Evolutionary conservation across 2,113 vertebrate species (phyloP).

Genomic region (Caracal caracal): DNA sequence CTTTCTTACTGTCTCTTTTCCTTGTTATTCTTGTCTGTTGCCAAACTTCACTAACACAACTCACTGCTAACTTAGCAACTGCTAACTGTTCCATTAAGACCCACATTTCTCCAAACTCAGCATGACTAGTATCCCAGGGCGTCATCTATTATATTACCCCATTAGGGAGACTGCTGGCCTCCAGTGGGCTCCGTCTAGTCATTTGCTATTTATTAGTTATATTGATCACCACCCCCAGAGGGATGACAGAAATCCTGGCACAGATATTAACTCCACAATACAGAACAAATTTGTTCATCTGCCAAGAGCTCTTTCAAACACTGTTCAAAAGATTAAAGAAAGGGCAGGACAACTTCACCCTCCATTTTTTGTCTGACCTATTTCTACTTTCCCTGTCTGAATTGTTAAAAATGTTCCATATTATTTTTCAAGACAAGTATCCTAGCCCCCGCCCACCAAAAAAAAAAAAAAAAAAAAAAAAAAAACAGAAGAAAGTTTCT

Average conservation of each 20-base stretch:
- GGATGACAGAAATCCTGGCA: slow-evolving; percentile 64
- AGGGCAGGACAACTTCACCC: slow-evolving; percentile 1
- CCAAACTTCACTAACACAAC: background rate
- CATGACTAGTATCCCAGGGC: background rate
- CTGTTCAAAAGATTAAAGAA: slow-evolving; percentile 70
- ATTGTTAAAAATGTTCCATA: slow-evolving; percentile 63
- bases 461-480: slow-evolving; percentile 36
- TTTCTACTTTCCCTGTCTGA: slow-evolving; percentile 67
- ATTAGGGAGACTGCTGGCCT: background rate
- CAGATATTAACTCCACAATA: slow-evolving; percentile 70
- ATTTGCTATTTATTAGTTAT: slow-evolving; percentile 72
- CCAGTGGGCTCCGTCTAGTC: background rate
- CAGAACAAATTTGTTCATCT: slow-evolving; percentile 59
- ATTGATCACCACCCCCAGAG: slow-evolving; percentile 66
- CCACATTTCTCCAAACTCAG: background rate
- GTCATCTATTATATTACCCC: background rate
- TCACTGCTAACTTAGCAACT: background rate
- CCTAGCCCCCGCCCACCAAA: slow-evolving; percentile 49
- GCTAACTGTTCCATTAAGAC: background rate
- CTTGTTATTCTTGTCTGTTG: background rate
- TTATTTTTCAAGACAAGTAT: slow-evolving; percentile 66
- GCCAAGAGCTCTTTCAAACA: slow-evolving; percentile 66
- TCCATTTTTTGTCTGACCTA: slow-evolving; percentile 63
- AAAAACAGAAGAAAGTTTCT: slow-evolving; percentile 63
- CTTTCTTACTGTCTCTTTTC: background rate